Percentiles rank a stretch among this genome's conserved stretches.
These are phyloP conservation scores for Pterobdella sp. DNA, from an alignment of 2,888 invertebrate species.

Conservation along the genomic window DNA sequence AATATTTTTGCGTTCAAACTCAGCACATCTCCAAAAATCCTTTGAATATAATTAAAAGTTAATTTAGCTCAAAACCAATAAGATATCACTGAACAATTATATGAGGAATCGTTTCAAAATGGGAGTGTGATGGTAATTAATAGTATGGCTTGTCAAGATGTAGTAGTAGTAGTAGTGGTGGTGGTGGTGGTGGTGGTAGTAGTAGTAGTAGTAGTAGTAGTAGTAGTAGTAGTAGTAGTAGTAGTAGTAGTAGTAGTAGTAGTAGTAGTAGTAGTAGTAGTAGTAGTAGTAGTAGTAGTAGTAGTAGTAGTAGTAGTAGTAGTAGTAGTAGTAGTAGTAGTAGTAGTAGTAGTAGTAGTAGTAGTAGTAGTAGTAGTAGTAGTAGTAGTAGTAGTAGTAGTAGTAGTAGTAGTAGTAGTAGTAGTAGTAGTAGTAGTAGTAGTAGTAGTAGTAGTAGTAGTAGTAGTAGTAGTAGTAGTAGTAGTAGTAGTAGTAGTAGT, in stretches of 20 bases:
- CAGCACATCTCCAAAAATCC: too few species aligned
- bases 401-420: constrained; percentile 2
- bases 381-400: constrained; percentile 3
- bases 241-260: not conserved
- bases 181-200: not conserved
- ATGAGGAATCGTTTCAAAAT: too few species aligned
- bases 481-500: constrained; percentile 3
- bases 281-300: not conserved
- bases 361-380: constrained; percentile 3
- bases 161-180: not conserved
- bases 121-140: too few species aligned
- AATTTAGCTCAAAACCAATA: too few species aligned
- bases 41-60: too few species aligned
- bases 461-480: constrained; percentile 2
- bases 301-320: constrained; percentile 3
- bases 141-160: not conserved
- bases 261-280: constrained; percentile 3
- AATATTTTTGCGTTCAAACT: too few species aligned
- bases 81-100: too few species aligned
- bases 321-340: constrained; percentile 3
- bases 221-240: not conserved
- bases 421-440: constrained; percentile 3
- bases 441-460: constrained; percentile 3
- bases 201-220: not conserved
- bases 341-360: constrained; percentile 2